Conservation (phyloP, 2,888 invertebrate genomes). For the Lasioglossum calceatum region DNA sequence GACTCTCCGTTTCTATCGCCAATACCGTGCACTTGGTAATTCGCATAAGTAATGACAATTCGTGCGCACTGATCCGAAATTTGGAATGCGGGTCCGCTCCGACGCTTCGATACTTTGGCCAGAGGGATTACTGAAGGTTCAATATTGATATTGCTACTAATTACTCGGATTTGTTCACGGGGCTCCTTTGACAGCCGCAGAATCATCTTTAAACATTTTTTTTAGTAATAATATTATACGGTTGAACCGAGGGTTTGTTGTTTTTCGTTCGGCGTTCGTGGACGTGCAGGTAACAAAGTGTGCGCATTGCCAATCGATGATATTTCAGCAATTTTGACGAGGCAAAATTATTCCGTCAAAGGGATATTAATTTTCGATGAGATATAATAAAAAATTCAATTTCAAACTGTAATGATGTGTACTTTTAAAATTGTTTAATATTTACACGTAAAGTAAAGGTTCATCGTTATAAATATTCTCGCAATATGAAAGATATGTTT, state of each 20-base stretch:
- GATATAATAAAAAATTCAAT: background rate
- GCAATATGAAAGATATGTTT: background rate
- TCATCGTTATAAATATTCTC: background rate
- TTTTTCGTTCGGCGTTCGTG: background rate
- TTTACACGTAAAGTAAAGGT: background rate
- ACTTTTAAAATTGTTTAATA: background rate
- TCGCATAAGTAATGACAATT: constrained; percentile 15
- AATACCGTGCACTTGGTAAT: constrained; percentile 22
- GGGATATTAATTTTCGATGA: background rate
- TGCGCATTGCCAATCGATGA: background rate
- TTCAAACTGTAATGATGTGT: background rate
- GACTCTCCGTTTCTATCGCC: constrained; percentile 6
- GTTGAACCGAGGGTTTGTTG: background rate
- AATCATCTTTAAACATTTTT: background rate
- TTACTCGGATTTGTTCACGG: constrained; percentile 59
- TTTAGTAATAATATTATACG: background rate
- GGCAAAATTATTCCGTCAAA: background rate
- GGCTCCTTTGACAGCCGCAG: constrained; percentile 47
- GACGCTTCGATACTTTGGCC: constrained; percentile 57
- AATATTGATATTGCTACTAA: constrained; percentile 67
- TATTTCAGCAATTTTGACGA: background rate
- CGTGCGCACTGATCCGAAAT: constrained; percentile 64
- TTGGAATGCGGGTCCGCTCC: constrained; percentile 59
- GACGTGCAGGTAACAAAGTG: background rate
- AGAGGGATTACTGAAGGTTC: constrained; percentile 60